Conservation (phyloP, 2,113 vertebrate genomes). For the Tetrao urogallus region DNA sequence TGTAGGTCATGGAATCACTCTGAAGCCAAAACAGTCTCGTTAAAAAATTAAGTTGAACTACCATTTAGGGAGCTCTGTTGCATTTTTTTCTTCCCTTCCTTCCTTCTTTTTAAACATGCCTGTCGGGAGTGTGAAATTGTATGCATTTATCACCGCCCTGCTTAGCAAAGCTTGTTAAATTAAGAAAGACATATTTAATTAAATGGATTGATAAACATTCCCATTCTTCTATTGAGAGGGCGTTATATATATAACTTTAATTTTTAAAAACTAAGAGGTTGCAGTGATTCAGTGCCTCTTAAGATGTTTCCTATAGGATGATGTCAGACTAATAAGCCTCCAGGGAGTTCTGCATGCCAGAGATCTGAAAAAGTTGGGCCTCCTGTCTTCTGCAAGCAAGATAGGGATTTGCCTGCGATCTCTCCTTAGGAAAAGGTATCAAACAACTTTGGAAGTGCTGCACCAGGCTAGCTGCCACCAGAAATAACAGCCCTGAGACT, state of each 20-base stretch:
- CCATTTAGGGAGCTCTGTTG: slow-evolving; percentile 33
- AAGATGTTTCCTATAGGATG: neutral
- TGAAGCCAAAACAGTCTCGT: slow-evolving; percentile 52
- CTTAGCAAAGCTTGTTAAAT: slow-evolving; percentile 26
- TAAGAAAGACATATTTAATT: slow-evolving; percentile 26
- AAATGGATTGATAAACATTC: slow-evolving; percentile 15
- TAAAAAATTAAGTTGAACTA: slow-evolving; percentile 59
- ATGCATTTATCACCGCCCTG: slow-evolving; percentile 5
- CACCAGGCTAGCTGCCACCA: neutral
- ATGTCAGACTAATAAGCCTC: slow-evolving; percentile 12
- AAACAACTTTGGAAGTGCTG: neutral
- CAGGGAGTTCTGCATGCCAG: neutral
- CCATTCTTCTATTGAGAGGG: neutral
- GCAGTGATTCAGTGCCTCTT: neutral
- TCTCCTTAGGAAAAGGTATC: neutral
- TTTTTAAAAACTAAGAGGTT: slow-evolving; percentile 13
- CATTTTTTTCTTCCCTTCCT: neutral
- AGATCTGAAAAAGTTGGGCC: neutral
- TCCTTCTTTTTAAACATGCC: slow-evolving; percentile 49
- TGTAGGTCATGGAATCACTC: slow-evolving; percentile 42
- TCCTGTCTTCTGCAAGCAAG: neutral
- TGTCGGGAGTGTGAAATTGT: slow-evolving; percentile 23
- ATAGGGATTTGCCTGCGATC: neutral
- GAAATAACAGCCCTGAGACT: neutral
- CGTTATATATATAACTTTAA: neutral